phyloP scores from a whole-genome alignment of 1,140 invertebrate genomes.

The Drosophila mojavensis region DNA sequence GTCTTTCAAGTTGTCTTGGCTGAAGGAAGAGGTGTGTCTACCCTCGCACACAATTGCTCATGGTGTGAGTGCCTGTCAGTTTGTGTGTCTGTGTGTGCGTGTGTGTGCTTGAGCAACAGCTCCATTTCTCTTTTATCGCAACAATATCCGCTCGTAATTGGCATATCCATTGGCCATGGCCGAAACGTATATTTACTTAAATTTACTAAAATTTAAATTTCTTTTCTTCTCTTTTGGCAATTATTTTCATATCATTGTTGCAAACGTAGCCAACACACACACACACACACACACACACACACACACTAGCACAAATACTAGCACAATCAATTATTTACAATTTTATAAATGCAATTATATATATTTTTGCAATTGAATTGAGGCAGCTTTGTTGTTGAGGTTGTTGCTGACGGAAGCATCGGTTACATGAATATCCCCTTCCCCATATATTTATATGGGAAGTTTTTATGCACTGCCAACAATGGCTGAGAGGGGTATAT shows the following conservation, averaged over 20 bases:
- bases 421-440: conserved; percentile 17
- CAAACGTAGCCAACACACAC: conserved; percentile 32
- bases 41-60: background rate
- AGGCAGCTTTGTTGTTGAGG: conserved; percentile 29
- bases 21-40: conserved; percentile 34
- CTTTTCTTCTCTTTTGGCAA: background rate
- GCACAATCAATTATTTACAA: conserved; percentile 46
- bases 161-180: conserved; percentile 9
- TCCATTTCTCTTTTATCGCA: conserved; percentile 16
- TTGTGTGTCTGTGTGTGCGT: background rate
- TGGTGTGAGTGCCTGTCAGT: too few species aligned
- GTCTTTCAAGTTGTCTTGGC: conserved; percentile 4
- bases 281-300: conserved; percentile 5
- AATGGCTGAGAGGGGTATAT: background rate
- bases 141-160: conserved; percentile 13
- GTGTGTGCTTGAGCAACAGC: conserved; percentile 1
- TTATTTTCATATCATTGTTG: conserved; percentile 16
- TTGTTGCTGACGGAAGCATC: conserved; percentile 54
- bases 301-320: too few species aligned
- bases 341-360: conserved; percentile 69
- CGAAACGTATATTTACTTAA: conserved; percentile 19
- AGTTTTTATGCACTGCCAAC: background rate
- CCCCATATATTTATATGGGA: background rate
- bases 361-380: conserved; percentile 50
- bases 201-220: conserved; percentile 6